Conservation (phyloP, 2,113 vertebrate species). For the Scomber colias region DNA sequence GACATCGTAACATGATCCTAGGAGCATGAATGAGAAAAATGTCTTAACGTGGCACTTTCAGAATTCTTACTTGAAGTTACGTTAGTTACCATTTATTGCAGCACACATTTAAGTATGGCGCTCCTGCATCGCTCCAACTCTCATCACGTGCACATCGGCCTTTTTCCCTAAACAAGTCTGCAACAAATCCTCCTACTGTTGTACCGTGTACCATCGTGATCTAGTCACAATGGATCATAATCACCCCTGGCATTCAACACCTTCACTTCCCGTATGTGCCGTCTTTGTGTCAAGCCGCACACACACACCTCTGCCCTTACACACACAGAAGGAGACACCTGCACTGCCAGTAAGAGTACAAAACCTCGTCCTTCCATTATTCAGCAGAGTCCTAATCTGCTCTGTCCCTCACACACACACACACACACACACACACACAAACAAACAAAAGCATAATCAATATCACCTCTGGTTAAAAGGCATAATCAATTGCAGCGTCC, state of each 20-base stretch:
- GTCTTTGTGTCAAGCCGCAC: conserved; percentile 19
- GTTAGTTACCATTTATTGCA: not conserved
- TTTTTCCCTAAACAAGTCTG: not conserved
- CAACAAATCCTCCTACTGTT: not conserved
- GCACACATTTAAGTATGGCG: not conserved
- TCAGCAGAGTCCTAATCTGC: conserved; percentile 47
- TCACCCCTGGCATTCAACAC: conserved; percentile 38
- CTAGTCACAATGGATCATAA: conserved; percentile 31
- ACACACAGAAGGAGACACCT: conserved; percentile 49
- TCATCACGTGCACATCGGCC: not conserved
- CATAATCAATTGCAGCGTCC: conserved; percentile 5
- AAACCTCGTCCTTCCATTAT: conserved; percentile 65
- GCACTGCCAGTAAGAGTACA: conserved; percentile 41
- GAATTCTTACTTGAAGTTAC: too few relatives aligned
- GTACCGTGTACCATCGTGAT: not conserved
- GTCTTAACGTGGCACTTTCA: not conserved
- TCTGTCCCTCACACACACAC: conserved; percentile 1
- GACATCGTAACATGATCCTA: not conserved
- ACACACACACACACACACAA: conserved; percentile 19
- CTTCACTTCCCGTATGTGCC: conserved; percentile 10
- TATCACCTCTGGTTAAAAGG: conserved; percentile 41
- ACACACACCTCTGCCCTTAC: conserved; percentile 18
- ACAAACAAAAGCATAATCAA: conserved; percentile 55
- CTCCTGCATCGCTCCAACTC: not conserved
- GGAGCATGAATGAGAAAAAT: not conserved